These are phyloP conservation scores for Pseudoatta argentina DNA, from an alignment of 1,140 invertebrate genomes.

Conservation along the genomic window DNA sequence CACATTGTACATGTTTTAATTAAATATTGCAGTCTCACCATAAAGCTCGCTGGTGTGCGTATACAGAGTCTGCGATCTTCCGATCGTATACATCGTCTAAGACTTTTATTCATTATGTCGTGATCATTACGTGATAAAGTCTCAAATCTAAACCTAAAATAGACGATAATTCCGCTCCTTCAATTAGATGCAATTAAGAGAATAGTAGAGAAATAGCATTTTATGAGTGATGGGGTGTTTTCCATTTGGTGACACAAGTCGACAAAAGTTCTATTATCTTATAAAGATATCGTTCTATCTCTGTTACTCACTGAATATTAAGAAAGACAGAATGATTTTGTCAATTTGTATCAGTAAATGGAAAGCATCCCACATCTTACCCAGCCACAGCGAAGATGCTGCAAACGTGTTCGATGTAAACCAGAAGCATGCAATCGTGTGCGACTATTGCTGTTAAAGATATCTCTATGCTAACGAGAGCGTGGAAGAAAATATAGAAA, in stretches of 20 bases:
- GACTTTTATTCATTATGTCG: background rate
- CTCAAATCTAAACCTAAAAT: background rate
- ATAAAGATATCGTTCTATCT: too few relatives aligned
- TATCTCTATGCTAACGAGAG: background rate
- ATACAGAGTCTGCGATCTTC: constrained; percentile 18
- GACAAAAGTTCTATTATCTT: too few relatives aligned
- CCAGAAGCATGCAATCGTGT: background rate
- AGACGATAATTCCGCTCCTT: background rate
- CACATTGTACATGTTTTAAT: background rate
- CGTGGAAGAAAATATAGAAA: constrained; percentile 4
- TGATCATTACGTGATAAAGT: background rate
- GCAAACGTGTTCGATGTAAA: constrained; percentile 16
- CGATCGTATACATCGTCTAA: background rate
- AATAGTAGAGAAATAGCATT: background rate
- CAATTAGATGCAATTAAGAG: background rate
- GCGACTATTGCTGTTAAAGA: background rate
- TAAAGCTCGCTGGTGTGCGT: constrained; percentile 27
- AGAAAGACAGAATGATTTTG: too few relatives aligned
- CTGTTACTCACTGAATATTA: too few relatives aligned
- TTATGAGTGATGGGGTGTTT: too few relatives aligned
- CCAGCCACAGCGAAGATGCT: constrained; percentile 26
- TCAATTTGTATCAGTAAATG: too few relatives aligned
- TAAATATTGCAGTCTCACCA: background rate
- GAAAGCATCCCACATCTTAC: background rate
- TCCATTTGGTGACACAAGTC: too few relatives aligned